phyloP scores from a whole-genome alignment of 2,888 invertebrate genomes.

The Drosophila prolongata region DNA sequence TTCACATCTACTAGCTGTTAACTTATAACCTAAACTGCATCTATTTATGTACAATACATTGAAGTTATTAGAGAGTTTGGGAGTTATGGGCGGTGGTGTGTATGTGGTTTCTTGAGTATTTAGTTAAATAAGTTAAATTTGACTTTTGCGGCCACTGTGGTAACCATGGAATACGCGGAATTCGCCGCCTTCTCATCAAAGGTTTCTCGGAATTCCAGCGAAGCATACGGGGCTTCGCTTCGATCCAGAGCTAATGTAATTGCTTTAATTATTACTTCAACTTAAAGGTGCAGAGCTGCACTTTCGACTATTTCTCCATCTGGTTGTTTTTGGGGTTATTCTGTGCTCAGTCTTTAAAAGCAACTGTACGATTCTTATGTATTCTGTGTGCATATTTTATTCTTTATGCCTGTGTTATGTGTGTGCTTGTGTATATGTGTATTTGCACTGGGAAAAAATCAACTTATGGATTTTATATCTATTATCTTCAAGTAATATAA shows the following conservation, averaged over 20 bases:
- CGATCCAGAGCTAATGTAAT: conserved; percentile 19
- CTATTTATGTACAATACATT: conserved; percentile 56
- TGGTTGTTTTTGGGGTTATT: conserved; percentile 30
- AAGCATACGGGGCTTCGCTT: neutral
- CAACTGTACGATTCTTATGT: conserved; percentile 63
- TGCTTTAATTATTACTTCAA: conserved; percentile 2
- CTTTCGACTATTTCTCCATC: conserved; percentile 29
- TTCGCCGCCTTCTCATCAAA: conserved; percentile 19
- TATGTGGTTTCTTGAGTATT: conserved; percentile 55
- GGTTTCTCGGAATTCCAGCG: conserved; percentile 9
- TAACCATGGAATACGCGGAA: conserved; percentile 40
- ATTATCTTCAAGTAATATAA: neutral
- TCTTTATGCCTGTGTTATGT: conserved; percentile 11
- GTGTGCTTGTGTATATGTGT: conserved; percentile 18
- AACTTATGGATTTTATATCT: neutral
- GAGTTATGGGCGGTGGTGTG: conserved; percentile 14
- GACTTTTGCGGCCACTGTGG: conserved; percentile 56
- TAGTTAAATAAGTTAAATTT: conserved; percentile 72
- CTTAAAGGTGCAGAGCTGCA: conserved; percentile 8
- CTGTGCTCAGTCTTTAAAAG: conserved; percentile 74
- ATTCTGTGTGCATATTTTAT: conserved; percentile 61
- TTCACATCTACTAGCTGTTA: conserved; percentile 34
- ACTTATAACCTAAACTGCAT: conserved; percentile 57
- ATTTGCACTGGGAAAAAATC: conserved; percentile 2
- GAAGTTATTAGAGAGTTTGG: conserved; percentile 34